Evolutionary conservation across 2,113 vertebrate species (phyloP).

Genomic region (Apus apus): DNA sequence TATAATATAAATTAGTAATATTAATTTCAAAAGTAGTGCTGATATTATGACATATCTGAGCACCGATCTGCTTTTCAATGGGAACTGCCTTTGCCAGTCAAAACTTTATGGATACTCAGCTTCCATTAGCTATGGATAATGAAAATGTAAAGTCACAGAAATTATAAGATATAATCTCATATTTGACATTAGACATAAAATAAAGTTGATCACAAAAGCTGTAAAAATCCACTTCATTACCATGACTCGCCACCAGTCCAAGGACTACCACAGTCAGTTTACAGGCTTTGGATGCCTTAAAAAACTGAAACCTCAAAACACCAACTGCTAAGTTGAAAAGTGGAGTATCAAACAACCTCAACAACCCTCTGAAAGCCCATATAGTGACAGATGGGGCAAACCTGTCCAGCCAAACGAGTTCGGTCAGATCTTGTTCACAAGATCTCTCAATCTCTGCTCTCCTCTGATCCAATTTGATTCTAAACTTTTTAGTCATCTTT

Average conservation of each 20-base stretch:
- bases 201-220: neutral
- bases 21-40: neutral
- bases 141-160: neutral
- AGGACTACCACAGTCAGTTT: neutral
- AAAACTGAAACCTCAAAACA: neutral
- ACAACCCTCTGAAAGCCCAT: neutral
- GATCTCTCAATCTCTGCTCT: neutral
- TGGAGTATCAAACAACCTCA: neutral
- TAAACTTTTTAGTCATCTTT: neutral
- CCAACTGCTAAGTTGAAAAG: neutral
- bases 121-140: neutral
- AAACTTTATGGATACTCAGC: neutral
- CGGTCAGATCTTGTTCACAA: neutral
- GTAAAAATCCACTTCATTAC: neutral
- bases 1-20: neutral
- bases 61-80: neutral
- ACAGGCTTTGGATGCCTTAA: neutral
- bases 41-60: neutral
- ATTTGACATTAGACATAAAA: neutral
- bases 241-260: neutral
- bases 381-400: neutral
- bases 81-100: neutral
- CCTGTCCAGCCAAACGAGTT: neutral
- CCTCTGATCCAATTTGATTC: neutral
- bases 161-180: neutral